These are phyloP conservation scores for Glaucomys volans DNA, from an alignment of 2,113 vertebrate genomes.

Conservation along the genomic window DNA sequence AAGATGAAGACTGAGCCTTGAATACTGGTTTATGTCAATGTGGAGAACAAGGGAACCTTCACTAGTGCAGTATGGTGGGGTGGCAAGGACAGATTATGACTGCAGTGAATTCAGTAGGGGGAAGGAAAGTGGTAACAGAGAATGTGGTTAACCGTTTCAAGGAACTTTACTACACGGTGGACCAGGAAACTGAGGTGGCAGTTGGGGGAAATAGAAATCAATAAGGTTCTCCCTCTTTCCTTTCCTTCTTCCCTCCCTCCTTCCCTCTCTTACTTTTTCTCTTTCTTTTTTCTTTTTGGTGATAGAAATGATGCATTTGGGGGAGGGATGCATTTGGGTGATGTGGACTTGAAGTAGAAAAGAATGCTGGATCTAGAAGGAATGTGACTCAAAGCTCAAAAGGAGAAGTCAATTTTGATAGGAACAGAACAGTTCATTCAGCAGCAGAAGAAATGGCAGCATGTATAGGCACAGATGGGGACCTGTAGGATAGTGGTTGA, in stretches of 20 bases:
- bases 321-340: not conserved
- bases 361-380: not conserved
- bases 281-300: not conserved
- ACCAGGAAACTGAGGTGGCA: not conserved
- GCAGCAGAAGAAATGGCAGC: not conserved
- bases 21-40: too few relatives aligned
- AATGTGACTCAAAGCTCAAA: not conserved
- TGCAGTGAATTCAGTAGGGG: not conserved
- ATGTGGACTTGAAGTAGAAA: not conserved
- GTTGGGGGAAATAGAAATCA: not conserved
- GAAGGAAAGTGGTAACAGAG: not conserved
- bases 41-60: too few relatives aligned
- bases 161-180: too few relatives aligned
- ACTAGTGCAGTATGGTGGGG: not conserved
- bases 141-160: not conserved
- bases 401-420: not conserved
- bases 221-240: not conserved
- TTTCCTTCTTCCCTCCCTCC: too few relatives aligned
- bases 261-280: fast-evolving
- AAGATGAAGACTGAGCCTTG: not conserved
- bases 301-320: not conserved
- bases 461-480: too few relatives aligned
- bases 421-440: not conserved
- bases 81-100: too few relatives aligned
- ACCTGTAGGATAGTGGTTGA: too few relatives aligned